Evolutionary conservation across 1,140 invertebrate species (phyloP).

Genomic region (Drosophila eugracilis): DNA sequence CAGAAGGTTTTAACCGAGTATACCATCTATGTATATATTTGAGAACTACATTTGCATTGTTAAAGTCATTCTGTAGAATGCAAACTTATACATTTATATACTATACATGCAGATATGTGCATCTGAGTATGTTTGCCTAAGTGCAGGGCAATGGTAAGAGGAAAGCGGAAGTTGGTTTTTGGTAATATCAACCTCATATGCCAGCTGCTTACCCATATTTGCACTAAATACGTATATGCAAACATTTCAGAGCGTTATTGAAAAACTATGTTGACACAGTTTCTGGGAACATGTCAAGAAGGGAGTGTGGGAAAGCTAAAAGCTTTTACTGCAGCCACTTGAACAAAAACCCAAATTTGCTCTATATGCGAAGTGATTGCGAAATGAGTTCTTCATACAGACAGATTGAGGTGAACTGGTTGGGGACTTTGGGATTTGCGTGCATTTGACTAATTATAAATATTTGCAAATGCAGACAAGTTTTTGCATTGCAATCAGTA

Average conservation of each 20-base stretch:
- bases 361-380: conserved; percentile 34
- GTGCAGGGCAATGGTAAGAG: conserved; percentile 32
- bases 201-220: conserved; percentile 39
- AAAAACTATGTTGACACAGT: conserved; percentile 53
- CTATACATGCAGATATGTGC: too few species aligned
- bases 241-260: conserved; percentile 26
- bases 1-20: too few species aligned
- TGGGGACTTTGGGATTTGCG: conserved; percentile 1
- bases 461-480: conserved; percentile 16
- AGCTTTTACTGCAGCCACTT: conserved; percentile 30
- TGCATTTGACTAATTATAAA: conserved; percentile 32
- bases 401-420: conserved; percentile 18
- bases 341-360: conserved; percentile 28
- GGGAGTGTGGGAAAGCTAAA: conserved; percentile 30
- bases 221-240: conserved; percentile 19
- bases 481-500: conserved; percentile 28
- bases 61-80: conserved; percentile 18
- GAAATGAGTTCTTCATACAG: conserved; percentile 17
- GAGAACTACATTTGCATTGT: conserved; percentile 43
- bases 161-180: conserved; percentile 31
- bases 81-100: conserved; percentile 1
- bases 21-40: conserved; percentile 18
- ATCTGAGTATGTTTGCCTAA: conserved; percentile 23
- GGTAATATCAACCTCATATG: conserved; percentile 47
- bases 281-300: conserved; percentile 35